Evolutionary conservation across 2,113 vertebrate genomes (phyloP).

Genomic region (Neopipo cinnamomea): DNA sequence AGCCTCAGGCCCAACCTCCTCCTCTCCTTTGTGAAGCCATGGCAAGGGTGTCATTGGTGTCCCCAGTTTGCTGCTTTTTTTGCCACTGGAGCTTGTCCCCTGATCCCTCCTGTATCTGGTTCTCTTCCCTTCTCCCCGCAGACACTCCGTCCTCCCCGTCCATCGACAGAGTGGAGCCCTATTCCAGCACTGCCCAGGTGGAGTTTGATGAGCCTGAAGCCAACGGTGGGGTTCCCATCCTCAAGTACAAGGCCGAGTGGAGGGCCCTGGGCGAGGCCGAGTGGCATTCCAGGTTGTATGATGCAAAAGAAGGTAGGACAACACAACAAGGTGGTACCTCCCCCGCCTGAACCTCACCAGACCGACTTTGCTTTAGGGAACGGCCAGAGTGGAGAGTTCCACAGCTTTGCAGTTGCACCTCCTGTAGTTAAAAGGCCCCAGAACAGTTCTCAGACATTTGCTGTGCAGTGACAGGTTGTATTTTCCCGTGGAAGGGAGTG

Average conservation of each 20-base stretch:
- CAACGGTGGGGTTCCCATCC: constrained; percentile 89
- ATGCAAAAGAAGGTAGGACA: constrained; percentile 84
- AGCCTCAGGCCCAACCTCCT: not conserved
- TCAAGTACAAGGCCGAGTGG: constrained; percentile 90
- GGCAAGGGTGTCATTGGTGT: not conserved
- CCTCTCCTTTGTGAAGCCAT: not conserved
- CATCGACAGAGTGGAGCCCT: constrained; percentile 86
- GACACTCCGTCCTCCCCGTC: constrained; percentile 92
- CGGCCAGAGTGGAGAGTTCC: not conserved
- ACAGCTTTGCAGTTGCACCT: not conserved
- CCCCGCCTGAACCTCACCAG: not conserved
- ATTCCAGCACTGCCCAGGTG: constrained; percentile 91
- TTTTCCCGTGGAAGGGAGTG: not conserved
- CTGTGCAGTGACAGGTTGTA: not conserved
- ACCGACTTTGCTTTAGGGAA: not conserved
- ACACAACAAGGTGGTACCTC: rapidly evolving
- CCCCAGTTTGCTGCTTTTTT: not conserved
- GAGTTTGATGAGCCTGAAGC: constrained; percentile 91
- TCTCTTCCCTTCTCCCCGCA: constrained; percentile 50
- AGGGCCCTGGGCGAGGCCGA: constrained; percentile 72
- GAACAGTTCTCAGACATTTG: not conserved
- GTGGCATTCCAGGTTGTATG: constrained; percentile 81
- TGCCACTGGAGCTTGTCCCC: not conserved
- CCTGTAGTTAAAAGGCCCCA: not conserved
- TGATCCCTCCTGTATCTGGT: not conserved